These are phyloP conservation scores for Drosophila watanabei DNA, from an alignment of 1,140 invertebrate species.

Conservation along the genomic window DNA sequence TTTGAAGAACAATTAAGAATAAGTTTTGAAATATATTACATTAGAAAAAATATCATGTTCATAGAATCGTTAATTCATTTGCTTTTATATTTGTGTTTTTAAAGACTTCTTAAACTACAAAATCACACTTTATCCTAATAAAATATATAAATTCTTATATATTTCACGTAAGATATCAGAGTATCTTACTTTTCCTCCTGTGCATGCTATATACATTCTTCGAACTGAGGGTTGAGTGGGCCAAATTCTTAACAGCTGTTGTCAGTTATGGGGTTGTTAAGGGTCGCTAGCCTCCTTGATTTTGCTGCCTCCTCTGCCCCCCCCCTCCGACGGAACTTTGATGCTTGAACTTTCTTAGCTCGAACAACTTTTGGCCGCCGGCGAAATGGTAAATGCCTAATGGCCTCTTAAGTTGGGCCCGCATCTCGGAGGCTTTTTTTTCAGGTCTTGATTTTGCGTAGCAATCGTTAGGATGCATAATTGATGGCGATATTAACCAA, in stretches of 20 bases:
- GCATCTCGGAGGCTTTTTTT: conserved; percentile 16
- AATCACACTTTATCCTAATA: too few species aligned
- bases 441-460: conserved; percentile 25
- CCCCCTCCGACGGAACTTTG: conserved; percentile 28
- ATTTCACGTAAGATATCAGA: not conserved
- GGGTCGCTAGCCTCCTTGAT: conserved; percentile 52
- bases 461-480: conserved; percentile 61
- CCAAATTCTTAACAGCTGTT: conserved; percentile 76
- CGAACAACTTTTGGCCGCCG: conserved; percentile 53
- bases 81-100: not conserved
- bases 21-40: too few species aligned
- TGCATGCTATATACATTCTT: conserved; percentile 11
- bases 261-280: conserved; percentile 77
- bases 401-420: conserved; percentile 44
- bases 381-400: conserved; percentile 60
- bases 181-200: not conserved
- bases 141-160: too few species aligned
- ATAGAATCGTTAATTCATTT: not conserved
- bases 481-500: conserved; percentile 65
- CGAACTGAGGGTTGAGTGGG: conserved; percentile 18
- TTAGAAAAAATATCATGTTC: too few species aligned
- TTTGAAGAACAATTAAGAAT: accelerated
- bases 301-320: conserved; percentile 1
- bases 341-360: conserved; percentile 50
- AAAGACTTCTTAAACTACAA: not conserved